Base-by-base conservation (phyloP, 2,888 invertebrate genomes). In the Dilophus febrilis region DNA sequence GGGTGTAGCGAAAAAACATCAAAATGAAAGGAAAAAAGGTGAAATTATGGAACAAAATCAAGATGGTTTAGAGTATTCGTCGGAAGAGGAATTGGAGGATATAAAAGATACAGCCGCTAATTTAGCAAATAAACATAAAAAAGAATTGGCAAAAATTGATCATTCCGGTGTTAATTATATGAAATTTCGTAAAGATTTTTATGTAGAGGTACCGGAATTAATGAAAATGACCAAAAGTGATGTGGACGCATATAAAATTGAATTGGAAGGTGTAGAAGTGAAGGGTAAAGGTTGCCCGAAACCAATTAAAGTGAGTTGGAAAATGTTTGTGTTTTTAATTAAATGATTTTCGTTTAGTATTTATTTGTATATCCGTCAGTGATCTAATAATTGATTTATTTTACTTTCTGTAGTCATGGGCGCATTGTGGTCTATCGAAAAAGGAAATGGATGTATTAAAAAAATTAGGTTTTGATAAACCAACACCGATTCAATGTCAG, bases 11-110 rank as follows among this genome's bases (percentile, higher is more conserved):
- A 88, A 88, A 57, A 82, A 83, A 52, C 4, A 22, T 8, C 76
- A 76, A 46, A 68, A 73, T 27, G 69, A 71, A 19, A 79, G 78
- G 49, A 77, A 84, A 49, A 94, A 95, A 66, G 98, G 98, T 40
- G 97, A 98, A 64, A 66, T 98, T n/a, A 91, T 99, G 54, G 95
- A 98, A 61, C 95, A 94, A 58, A 95, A 98, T 64, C 91, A 94
- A 61, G 97, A 98, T 58, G 92, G 90, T 1, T 64, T 97, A 45
- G 98, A 92, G 66, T 95, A 97, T 64, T 94, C 94, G 0, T 92
- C 92, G 12, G 95, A 95, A 61, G 95, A 95, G 58, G 94, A 95
- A 53, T 79, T 86, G 4, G 92, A 94, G 57, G 92, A 92, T 55
- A 73, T 94, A 39, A 88, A 91, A 49, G 84, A 90, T 45, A 83